Evolutionary conservation across 2,113 vertebrate species (phyloP), one percentile per base, ranked within the genome.

Genomic region (Sorex araneus): DNA sequence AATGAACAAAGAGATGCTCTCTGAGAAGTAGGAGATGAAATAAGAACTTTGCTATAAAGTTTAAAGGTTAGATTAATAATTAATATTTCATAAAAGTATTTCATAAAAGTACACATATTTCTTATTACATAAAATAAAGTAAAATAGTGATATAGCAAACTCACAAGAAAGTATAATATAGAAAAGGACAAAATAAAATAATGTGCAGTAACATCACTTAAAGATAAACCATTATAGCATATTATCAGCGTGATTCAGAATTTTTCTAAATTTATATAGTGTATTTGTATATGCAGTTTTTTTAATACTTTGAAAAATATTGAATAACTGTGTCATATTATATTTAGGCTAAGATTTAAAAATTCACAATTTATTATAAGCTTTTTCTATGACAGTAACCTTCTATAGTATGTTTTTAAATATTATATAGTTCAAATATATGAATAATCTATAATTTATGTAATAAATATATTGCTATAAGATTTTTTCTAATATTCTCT

Each of bases 71-170:
- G 7, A 40, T 7, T 40, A 4, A 40, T 40, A 40, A 40, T 40
- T 40, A 40, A 40, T 40, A 7, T 7, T 3, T 7, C 7, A n/a
- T n/a, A n/a, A n/a, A n/a, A 40, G 40, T 40, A 60, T 54, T 15
- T 81, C 32, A 89, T 78, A 73, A 71, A 67, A 43, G 50, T 70
- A 66, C 12, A 40, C 40, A 40, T 57, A 89, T 67, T 70, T 73
- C 19, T 57, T 88, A 45, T 85, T n/a, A 57, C 9, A 30, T 92
- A 90, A 87, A 25, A 30, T 92, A 90, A 87, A 25, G 11, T n/a
- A 80, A 60, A 74, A 87, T 76, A 54, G 21, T 71, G 85, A 93
- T 60, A 63, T 3, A 19, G n/a, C 27, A 75, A 86, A 1, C 1
- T 73, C 12, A 81, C 64, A 10, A 54, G 63, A n/a, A n/a, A 4